Evolutionary conservation across 2,888 invertebrate species (phyloP), one percentile per base, ranked within the genome.

Genomic region (Monoplex corrugatus): DNA sequence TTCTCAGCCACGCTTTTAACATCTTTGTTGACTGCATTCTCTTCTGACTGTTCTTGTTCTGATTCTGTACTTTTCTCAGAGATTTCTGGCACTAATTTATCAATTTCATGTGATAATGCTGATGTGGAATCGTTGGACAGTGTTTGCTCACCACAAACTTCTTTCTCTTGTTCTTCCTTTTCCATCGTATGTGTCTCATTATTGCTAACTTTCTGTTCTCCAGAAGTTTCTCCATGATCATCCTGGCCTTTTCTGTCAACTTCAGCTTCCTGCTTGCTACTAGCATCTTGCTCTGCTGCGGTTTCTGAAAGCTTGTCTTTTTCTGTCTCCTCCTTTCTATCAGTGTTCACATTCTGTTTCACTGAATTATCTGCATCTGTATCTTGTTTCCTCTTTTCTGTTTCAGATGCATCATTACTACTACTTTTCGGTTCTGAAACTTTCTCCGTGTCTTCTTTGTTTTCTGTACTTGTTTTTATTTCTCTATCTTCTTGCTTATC

Each of bases 1-100:
- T 88, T 75, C 16, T 91, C 90, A 86, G 87, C 87, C 92, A 23
- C 94, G 91, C 86, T 91, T 50, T 95, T 94, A 82, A 0, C 72
- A 38, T 68, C 28, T 28, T 72, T 0, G 23, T 13, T 38, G 35
- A 35, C 72, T 32, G n/a, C n/a, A n/a, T n/a, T n/a, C n/a, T 72
- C 35, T 23, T 72, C 72, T 32, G n/a, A 10, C 72, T 72, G 2
- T 10, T 19, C 35, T 35, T 35, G 35, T 6, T 13, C 35, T 35
- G 72, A 35, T 35, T 72, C 72, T 72, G 32, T 8, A 10, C 10
- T 10, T 72, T 72, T 72, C 63, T 72, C 72, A 72, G 32, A 35
- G 35, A 2, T 16, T 13, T 8, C n/a, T 35, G 72, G 8, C 35
- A 2, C 19, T 16, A 16, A 32, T 35, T 35, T 6, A 1, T 78